These are phyloP conservation scores for Acromyrmex heyeri DNA, from an alignment of 1,140 invertebrate species.

Conservation along the genomic window DNA sequence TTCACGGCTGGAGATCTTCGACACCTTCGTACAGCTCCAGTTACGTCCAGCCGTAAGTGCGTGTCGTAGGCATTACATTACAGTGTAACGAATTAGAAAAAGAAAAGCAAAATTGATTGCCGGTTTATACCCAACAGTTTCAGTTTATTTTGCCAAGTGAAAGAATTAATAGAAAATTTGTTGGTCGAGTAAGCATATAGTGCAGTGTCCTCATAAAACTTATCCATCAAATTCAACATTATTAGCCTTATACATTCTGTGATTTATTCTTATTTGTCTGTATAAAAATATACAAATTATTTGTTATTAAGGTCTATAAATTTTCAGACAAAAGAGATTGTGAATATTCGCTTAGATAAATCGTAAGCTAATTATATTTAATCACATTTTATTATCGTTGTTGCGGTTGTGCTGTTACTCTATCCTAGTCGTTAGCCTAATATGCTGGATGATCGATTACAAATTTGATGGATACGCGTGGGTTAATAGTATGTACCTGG, in stretches of 20 bases:
- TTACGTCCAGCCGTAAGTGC: background rate
- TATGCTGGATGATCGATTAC: conserved; percentile 36
- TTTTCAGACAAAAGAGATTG: background rate
- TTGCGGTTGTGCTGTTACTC: background rate
- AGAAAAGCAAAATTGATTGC: background rate
- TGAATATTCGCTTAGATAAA: background rate
- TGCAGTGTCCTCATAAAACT: background rate
- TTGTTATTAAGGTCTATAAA: background rate
- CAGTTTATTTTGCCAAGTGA: conserved; percentile 6
- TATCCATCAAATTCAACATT: background rate
- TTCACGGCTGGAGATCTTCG: background rate
- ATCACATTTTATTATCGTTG: background rate
- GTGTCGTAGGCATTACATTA: background rate
- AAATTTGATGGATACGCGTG: conserved; percentile 52
- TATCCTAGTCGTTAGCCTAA: conserved; percentile 28
- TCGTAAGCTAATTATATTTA: conserved; percentile 9
- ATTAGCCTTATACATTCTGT: no score
- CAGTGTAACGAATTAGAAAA: background rate
- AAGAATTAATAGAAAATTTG: background rate
- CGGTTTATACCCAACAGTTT: background rate
- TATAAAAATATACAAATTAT: background rate
- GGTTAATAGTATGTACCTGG: conserved; percentile 16
- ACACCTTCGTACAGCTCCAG: background rate
- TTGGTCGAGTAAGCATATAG: background rate
- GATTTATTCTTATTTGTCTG: background rate